Percentiles rank a stretch among this genome's conserved stretches.
Evolutionary conservation across 2,113 vertebrate species (phyloP).

Genomic region (Hippoglossus stenolepis): DNA sequence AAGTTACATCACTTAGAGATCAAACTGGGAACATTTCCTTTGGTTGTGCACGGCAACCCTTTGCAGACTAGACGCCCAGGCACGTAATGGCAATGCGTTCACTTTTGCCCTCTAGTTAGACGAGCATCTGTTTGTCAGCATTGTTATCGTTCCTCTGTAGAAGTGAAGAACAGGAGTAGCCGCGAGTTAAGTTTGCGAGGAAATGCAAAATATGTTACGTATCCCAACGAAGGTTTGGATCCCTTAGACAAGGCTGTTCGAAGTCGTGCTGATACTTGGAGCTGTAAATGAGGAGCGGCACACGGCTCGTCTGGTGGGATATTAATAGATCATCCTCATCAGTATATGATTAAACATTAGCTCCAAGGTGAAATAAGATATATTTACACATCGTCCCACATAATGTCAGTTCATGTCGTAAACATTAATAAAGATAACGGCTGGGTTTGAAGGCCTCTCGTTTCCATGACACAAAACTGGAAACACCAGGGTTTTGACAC

Average conservation of each 20-base stretch:
- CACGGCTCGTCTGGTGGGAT: too few species aligned
- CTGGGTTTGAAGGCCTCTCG: not conserved
- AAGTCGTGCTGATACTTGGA: not conserved
- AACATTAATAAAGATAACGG: not conserved
- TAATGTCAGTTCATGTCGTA: not conserved
- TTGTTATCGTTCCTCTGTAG: not conserved
- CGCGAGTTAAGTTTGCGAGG: not conserved
- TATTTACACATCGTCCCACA: not conserved
- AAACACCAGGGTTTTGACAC: conserved; percentile 20
- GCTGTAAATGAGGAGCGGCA: too few species aligned
- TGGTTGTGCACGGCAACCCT: not conserved
- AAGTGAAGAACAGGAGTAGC: not conserved
- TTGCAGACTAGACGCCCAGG: too few species aligned
- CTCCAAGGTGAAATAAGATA: not conserved
- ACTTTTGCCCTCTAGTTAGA: not conserved
- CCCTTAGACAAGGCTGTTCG: not conserved
- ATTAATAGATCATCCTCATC: too few species aligned
- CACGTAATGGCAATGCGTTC: not conserved
- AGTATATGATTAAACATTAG: too few species aligned
- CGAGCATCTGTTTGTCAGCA: not conserved
- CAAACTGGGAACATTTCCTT: not conserved
- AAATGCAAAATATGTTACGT: not conserved
- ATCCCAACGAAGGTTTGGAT: not conserved
- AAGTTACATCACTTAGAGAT: conserved; percentile 2
- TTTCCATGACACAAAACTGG: too few species aligned